Base-by-base conservation (phyloP, 2,888 invertebrate genomes). In the Anoncus sp. region DNA sequence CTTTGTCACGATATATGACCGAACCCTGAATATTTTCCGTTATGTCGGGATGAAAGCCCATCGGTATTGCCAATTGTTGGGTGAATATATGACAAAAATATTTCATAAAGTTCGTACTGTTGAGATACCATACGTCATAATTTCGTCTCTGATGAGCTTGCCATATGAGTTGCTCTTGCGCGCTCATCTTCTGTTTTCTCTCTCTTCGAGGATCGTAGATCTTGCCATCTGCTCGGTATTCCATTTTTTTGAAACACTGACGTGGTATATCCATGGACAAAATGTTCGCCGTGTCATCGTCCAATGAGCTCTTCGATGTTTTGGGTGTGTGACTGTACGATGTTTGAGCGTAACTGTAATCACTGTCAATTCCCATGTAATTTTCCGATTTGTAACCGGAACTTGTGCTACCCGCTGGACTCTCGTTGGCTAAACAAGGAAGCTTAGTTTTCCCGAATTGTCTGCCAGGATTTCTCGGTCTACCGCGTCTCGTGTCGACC, bases 11-110 rank as follows among this genome's bases (percentile, higher is more conserved):
- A 84, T 94, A 94, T 79, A 96, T 93, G 76, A 94, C 94, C 0
- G 95, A 94, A 2, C 95, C 94, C 81, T 95, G 94, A 40, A 94
- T 94, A 74, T 72, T 18, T n/a, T 70, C 62, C n/a, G 40, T 45
- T 10, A 67, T 71, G 5, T 78, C 73, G 0, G 79, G 18, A 38
- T 93, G 88, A 53, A 96, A 93, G 4, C 93, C 94, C 78, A 96
- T 86, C 24, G 93, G 92, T 0, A 90, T 86, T 0, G 94, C 95
- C 59, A 96, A 87, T 60, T 93, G 93, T 47, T 94, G 91, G 57
- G 94, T 93, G 84, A 96, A 95, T 38, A 95, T 88, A 79, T 94
- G 93, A 2, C 93, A 94, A 86, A 96, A 96, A 85, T 95, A 93
- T 43, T 92, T 92, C 94, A 95, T 95, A 85, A 96, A 96, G 57